Evolutionary conservation across 2,113 vertebrate genomes (phyloP), one percentile per base, ranked within the genome.

Genomic region (Syngnathus typhle): DNA sequence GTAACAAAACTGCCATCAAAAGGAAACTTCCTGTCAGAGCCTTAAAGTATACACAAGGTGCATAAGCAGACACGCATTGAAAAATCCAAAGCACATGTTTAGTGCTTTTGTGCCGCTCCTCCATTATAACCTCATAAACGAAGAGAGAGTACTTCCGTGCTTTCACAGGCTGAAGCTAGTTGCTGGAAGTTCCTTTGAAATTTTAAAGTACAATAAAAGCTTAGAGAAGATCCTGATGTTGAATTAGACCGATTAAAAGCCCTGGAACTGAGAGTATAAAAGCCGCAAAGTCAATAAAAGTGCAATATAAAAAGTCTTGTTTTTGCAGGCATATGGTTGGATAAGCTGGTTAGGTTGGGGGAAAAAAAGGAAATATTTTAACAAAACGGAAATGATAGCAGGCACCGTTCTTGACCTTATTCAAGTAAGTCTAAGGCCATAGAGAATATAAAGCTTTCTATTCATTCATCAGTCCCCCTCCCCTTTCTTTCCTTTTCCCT

Each of bases 41-140:
- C 68, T 69, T 78, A 52, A 71, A 82, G 70, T 55, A 76, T 38
- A 73, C 36, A 72, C 55, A 59, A 79, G 59, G 63, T 23, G 49
- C 65, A 38, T 70, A 49, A 38, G 60, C 19, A 74, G 72, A 78
- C 72, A 71, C 46, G 27, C 41, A 69, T 72, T 75, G 68, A 67
- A 76, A 79, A 81, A 82, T 59, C 62, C 49, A 78, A 78, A 85
- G 73, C 84, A 88, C 80, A 87, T 87, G 85, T 80, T 81, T 71
- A 5, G 49, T 66, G 66, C 51, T 56, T 83, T 79, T 88, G 78
- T 79, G 75, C 62, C 5, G 37, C 76, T 81, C 55, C 66, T 13
- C 55, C 39, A 69, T 71, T 77, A 83, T 59, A 75, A 78, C 37
- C 76, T 62, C 71, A 84, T 87, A 86, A 88, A 85, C 55, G 60